Base-by-base conservation (phyloP, 1,140 invertebrate genomes). In the Carcinoscorpius rotundicauda region DNA sequence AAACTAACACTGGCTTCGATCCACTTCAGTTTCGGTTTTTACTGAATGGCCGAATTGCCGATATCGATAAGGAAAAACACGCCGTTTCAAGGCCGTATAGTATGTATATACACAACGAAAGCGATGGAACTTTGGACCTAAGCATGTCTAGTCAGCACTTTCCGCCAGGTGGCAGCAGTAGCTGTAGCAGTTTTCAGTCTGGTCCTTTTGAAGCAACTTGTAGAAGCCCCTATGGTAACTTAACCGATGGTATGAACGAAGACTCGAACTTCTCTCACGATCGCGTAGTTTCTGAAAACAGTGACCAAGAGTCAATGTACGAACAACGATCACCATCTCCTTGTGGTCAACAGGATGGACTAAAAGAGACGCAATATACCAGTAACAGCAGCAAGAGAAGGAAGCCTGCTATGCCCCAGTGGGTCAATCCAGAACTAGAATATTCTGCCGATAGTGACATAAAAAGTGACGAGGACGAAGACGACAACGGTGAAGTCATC, bases 401-500 rank as follows among this genome's bases (percentile, higher is more conserved):
- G 65, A 98, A 97, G 79, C 90, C 93, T 1, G 91, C 91, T 0
- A 91, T 93, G 52, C 95, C 95, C 0, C 93, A 97, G 78, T 97
- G 94, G 91, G 92, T 97, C 0, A 95, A 95, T 76, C 93, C 91
- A 3, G 91, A 93, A 63, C 89, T 89, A 84, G 88, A 92, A 75
- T 85, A 90, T 68, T 73, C 72, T 49, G 67, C 69, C 55, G 75
- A 75, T 6, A 71, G 63, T 52, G 68, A 71, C 6, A 71, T 69
- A 58, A 65, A 70, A n/a, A 51, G 53, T 52, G 64, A 64, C 48
- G 66, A 70, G 6, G 60, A 60, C 5, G 61, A 62, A 1, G 69
- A 69, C 51, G 61, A 69, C 4, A 66, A 70, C n/a, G 64, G 65
- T 48, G 64, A 65, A 53, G 91, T 93, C 68, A 93, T 93, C 69